Base-by-base conservation (phyloP, 2,113 vertebrate genomes). In the Tragelaphus strepsiceros region DNA sequence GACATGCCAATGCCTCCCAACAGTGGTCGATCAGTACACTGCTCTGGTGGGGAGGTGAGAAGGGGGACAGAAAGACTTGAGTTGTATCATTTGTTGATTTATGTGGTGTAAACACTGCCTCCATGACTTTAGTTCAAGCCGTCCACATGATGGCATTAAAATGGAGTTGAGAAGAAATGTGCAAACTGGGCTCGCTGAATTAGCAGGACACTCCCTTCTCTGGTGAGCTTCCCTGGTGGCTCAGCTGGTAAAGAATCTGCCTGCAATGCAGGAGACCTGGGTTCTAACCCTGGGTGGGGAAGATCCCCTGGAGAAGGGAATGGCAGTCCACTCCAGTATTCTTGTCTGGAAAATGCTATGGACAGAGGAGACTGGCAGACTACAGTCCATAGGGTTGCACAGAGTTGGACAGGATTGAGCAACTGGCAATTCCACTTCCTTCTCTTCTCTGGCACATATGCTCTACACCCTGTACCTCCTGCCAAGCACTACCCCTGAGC, bases 361-460 rank as follows among this genome's bases (percentile, higher is more conserved):
- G n/a, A 71, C 67, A 71, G 67, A 71, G 67, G 17, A 22, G n/a
- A 35, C 2, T 71, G 64, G 64, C 2, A 0, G n/a, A 19, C 64
- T 35, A 22, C 9, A 21, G 19, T 71, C 64, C n/a, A 71, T 39
- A 10, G 19, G 19, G 67, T 22, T 21, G 19, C 67, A 39, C 19
- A 39, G n/a, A 39, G n/a, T 39, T 0, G 0, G n/a, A 71, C n/a
- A 39, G 5, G 67, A 71, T 5, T 39, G n/a, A 71, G 19, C 1
- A 1, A 71, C n/a, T 21, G 67, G n/a, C 10, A 71, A 22, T 71
- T 71, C 5, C 67, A 71, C n/a, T 71, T 39, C n/a, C n/a, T 71
- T 53, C 78, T 22, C 43, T 3, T 4, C 26, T 39, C 24, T 21
- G 2, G 59, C n/a, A 89, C 71, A 87, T 12, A 43, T 81, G 19